Evolutionary conservation across 2,113 vertebrate genomes (phyloP), one percentile per base, ranked within the genome.

Genomic region (Ursus arctos): DNA sequence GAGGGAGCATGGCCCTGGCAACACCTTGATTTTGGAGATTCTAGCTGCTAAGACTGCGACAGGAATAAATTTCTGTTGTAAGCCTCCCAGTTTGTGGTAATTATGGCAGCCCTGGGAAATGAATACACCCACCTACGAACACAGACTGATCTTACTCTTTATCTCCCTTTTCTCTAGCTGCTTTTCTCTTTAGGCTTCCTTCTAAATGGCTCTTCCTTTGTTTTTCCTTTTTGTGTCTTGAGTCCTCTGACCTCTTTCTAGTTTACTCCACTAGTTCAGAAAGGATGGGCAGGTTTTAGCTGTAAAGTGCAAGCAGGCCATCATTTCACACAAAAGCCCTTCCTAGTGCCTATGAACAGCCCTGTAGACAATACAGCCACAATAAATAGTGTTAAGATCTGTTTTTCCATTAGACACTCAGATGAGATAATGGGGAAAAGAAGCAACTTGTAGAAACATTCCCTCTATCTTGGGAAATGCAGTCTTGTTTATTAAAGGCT

Each of bases 381-480:
- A 79, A 28, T 18, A 67, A 94, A 89, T 91, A 47, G 86, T 76
- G 63, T 86, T 89, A 80, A 80, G 61, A 79, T 95, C 63, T 94
- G 55, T 82, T 91, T 95, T 94, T 90, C 86, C 79, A 77, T 26
- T 76, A 71, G 74, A 83, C 36, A 31, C 40, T 96, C 69, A 57
- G 77, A 98, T 96, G 96, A 97, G 84, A 96, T 94, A 95, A 97
- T 76, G 49, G 69, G 7, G 65, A 61, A 84, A 96, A 96, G 86
- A 95, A 84, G 49, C 63, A 91, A 89, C 43, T 40, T 97, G 69
- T 61, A 95, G 92, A 96, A 94, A 91, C 47, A 82, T 59, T 65
- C 51, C 26, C 69, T 95, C 74, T 63, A 93, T 93, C 40, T 96
- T 92, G 59, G 81, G 92, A 96, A 93, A 96, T 59, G 21, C 74